phyloP scores from a whole-genome alignment of 2,888 invertebrate species.

The Eupithecia insigniata region DNA sequence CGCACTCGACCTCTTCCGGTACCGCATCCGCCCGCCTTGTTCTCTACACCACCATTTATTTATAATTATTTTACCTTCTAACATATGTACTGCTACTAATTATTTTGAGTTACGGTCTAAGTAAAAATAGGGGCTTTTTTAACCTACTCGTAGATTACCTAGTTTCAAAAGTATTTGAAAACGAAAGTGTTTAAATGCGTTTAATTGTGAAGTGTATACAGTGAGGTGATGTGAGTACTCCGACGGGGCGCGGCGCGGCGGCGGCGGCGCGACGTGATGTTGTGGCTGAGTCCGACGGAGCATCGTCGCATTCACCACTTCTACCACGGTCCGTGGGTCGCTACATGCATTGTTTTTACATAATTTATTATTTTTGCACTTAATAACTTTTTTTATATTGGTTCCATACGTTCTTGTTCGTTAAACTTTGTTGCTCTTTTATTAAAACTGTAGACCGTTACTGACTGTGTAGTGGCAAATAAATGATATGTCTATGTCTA shows the following conservation, averaged over 20 bases:
- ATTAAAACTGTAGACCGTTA: no score
- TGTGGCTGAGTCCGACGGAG: constrained; percentile 73
- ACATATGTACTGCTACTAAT: background rate
- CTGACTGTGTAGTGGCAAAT: no score
- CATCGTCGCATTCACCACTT: constrained; percentile 73
- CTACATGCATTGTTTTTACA: no score
- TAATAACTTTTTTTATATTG: no score
- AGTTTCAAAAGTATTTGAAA: background rate
- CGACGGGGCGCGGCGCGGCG: background rate
- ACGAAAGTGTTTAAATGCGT: background rate
- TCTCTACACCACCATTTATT: constrained; percentile 11
- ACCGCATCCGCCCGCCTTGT: constrained; percentile 70
- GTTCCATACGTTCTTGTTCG: no score
- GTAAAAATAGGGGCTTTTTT: background rate
- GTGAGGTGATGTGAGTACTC: constrained; percentile 12
- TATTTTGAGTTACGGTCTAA: background rate
- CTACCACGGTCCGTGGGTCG: constrained; percentile 63
- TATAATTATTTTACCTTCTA: background rate
- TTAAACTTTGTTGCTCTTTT: no score
- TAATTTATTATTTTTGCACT: no score
- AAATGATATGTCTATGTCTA: no score
- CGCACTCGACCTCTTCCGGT: constrained; percentile 74
- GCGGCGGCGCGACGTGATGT: constrained; percentile 51
- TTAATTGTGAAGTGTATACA: background rate
- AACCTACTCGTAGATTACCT: background rate